Conservation (phyloP, 2,797 vertebrate species). For the Syngnathus rostellatus region DNA sequence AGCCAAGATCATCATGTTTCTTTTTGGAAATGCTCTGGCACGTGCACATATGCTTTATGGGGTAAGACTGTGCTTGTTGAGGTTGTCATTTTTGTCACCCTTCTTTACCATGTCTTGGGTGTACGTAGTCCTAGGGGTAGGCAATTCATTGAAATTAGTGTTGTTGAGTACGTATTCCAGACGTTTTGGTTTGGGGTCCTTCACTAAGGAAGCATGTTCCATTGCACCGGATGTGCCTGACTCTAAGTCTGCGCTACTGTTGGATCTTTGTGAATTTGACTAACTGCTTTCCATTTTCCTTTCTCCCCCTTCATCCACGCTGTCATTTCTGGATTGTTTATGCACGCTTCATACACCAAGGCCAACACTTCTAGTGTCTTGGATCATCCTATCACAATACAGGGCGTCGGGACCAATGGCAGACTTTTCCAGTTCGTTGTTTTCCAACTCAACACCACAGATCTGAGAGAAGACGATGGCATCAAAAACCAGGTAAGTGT, state of each 20-base stretch:
- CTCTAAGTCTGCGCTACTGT: background rate
- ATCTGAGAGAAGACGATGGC: slow-evolving; percentile 70
- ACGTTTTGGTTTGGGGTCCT: too few species aligned
- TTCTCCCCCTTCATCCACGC: background rate
- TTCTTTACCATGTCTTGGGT: too few species aligned
- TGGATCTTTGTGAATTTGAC: background rate
- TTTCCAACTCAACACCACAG: slow-evolving; percentile 91
- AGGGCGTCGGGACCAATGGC: slow-evolving; percentile 83
- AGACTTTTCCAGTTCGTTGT: slow-evolving; percentile 84
- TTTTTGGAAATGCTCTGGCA: slow-evolving; percentile 82
- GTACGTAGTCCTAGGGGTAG: too few species aligned
- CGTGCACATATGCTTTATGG: slow-evolving; percentile 75
- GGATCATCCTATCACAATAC: slow-evolving; percentile 80
- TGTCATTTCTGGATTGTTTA: background rate
- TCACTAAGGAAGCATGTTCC: too few species aligned
- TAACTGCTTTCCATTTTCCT: background rate
- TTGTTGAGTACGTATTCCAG: too few species aligned
- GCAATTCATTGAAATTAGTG: too few species aligned
- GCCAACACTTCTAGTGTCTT: slow-evolving; percentile 48
- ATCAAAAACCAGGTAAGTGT: slow-evolving; percentile 78
- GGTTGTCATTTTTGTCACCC: background rate
- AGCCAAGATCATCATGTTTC: slow-evolving; percentile 89
- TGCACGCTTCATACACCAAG: background rate
- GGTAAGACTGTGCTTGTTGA: slow-evolving; percentile 59
- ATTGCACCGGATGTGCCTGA: too few species aligned